A percentile compares a stretch with the other conserved stretches of the same genome.
Evolutionary conservation across 2,888 invertebrate genomes (phyloP).

Genomic region (Ichneumoninae sp.): DNA sequence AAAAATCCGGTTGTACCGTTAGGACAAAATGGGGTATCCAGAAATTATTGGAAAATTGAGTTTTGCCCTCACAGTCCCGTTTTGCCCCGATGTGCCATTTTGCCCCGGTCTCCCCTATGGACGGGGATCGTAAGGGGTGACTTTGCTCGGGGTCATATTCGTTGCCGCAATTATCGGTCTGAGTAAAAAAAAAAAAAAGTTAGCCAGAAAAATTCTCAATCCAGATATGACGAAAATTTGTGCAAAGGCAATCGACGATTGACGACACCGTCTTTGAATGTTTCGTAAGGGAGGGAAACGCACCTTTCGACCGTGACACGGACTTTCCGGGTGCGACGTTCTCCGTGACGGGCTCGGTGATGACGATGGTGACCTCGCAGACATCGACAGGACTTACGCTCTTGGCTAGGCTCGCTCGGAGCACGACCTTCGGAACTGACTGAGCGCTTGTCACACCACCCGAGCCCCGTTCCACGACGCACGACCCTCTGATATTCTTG

Average conservation of each 20-base stretch:
- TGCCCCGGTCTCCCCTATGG: too few species aligned
- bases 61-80: too few species aligned
- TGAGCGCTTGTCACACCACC: constrained; percentile 24
- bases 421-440: constrained; percentile 50
- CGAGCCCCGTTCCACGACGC: constrained; percentile 30
- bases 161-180: not conserved
- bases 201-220: not conserved
- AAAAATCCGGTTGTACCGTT: too few species aligned
- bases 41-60: too few species aligned
- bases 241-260: constrained; percentile 19
- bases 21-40: too few species aligned
- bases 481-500: constrained; percentile 41
- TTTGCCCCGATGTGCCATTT: too few species aligned
- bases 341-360: constrained; percentile 69
- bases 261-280: not conserved
- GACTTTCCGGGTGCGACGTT: constrained; percentile 61
- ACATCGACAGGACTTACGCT: constrained; percentile 71
- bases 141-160: not conserved
- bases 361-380: constrained; percentile 75
- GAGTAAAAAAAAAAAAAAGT: not conserved
- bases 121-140: not conserved
- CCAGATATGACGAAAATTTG: constrained; percentile 24
- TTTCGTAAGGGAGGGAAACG: constrained; percentile 58
- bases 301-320: constrained; percentile 73
- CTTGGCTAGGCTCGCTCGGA: constrained; percentile 45